A percentile compares a stretch with the other conserved stretches of the same genome.
Evolutionary conservation across 2,888 invertebrate species (phyloP).

Genomic region (Gastrophysa polygoni): DNA sequence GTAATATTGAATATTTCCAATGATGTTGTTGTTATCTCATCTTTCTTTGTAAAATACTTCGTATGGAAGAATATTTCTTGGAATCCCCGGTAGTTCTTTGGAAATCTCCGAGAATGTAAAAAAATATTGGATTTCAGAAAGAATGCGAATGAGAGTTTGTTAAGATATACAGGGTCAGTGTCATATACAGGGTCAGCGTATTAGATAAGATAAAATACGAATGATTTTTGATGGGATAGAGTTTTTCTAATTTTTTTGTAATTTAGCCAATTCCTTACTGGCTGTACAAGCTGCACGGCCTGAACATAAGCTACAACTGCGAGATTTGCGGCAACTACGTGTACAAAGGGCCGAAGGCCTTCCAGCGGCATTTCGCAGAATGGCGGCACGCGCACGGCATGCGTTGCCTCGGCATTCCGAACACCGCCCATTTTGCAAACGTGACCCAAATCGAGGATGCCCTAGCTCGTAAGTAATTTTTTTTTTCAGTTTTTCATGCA

Average conservation of each 20-base stretch:
- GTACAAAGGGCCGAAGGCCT: constrained; percentile 99
- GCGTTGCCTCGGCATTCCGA: constrained; percentile 96
- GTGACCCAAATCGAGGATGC: constrained; percentile 99
- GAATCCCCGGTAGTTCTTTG: too few species aligned
- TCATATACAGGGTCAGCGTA: too few species aligned
- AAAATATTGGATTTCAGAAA: too few species aligned
- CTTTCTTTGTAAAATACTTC: too few species aligned
- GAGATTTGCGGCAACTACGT: constrained; percentile 99
- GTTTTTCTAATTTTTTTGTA: constrained; percentile 37
- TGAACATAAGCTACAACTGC: constrained; percentile 98
- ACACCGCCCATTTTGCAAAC: constrained; percentile 99
- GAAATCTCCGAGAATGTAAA: too few species aligned
- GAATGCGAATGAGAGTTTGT: too few species aligned
- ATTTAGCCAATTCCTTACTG: constrained; percentile 85
- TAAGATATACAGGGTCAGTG: too few species aligned
- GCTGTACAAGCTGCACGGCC: constrained; percentile 97
- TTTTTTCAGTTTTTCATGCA: constrained; percentile 2
- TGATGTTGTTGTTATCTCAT: too few species aligned
- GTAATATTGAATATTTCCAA: too few species aligned
- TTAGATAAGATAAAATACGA: too few species aligned
- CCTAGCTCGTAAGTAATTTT: constrained; percentile 72
- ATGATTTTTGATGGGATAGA: too few species aligned
- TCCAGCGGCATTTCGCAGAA: constrained; percentile 97
- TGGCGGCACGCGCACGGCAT: constrained; percentile 93
- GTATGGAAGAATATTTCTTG: too few species aligned